Evolutionary conservation across 1,140 invertebrate genomes (phyloP).

Genomic region (Copidosoma floridanum): DNA sequence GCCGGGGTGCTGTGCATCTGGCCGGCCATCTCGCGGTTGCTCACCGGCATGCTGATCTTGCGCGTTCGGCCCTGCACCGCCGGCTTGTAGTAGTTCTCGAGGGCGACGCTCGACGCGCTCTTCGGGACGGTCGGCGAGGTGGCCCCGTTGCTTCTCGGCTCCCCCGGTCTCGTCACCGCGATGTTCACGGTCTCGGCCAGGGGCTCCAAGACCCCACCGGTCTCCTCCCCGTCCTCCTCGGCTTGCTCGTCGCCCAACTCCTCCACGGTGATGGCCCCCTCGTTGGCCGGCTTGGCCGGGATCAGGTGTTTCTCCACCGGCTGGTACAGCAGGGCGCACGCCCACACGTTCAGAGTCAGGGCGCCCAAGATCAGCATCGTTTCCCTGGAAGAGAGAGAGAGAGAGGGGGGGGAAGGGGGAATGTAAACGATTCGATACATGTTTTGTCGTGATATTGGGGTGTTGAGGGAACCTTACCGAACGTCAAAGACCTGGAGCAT

Average conservation of each 20-base stretch:
- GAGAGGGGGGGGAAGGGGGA: too few relatives aligned
- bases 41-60: conserved; percentile 57
- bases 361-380: conserved; percentile 80
- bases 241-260: conserved; percentile 20
- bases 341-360: conserved; percentile 78
- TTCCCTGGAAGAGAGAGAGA: too few relatives aligned
- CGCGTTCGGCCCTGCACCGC: conserved; percentile 51
- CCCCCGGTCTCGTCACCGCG: conserved; percentile 1
- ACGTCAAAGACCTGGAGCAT: conserved; percentile 74
- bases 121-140: conserved; percentile 46
- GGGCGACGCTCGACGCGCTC: conserved; percentile 59
- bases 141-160: conserved; percentile 15
- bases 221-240: conserved; percentile 28
- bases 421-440: too few relatives aligned
- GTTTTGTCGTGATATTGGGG: too few relatives aligned
- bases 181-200: conserved; percentile 16
- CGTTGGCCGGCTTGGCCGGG: conserved; percentile 41
- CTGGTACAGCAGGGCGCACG: conserved; percentile 79
- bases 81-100: conserved; percentile 57
- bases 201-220: background rate
- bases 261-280: conserved; percentile 15
- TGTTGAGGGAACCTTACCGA: too few relatives aligned
- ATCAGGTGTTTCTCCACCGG: conserved; percentile 79
- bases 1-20: conserved; percentile 63
- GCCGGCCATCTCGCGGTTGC: conserved; percentile 54